phyloP scores from a whole-genome alignment of 2,113 vertebrate species.

The Salminus brasiliensis region DNA sequence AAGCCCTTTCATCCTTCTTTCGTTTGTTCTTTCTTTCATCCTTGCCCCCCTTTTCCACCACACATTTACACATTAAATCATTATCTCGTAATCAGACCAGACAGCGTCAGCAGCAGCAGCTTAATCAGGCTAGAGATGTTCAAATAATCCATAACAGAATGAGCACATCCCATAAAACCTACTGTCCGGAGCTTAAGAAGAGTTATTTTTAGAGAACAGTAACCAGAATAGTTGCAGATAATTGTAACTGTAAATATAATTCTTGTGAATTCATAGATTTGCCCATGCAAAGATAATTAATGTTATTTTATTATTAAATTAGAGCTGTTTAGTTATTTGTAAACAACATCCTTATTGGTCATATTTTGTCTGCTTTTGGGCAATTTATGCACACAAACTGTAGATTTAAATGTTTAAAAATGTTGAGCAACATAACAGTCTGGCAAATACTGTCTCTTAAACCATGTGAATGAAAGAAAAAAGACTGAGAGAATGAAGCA shows the following conservation, averaged over 20 bases:
- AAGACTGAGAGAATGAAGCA: background rate
- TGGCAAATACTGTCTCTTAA: background rate
- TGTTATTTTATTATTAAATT: background rate
- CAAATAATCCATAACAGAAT: conserved; percentile 65
- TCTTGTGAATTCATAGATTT: background rate
- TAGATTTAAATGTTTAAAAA: background rate
- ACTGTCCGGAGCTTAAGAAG: background rate
- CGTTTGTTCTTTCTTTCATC: background rate
- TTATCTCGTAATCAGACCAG: conserved; percentile 24
- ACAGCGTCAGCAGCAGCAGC: background rate
- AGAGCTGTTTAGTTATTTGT: no score
- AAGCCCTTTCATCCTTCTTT: no score
- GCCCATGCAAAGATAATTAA: background rate
- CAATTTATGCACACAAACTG: background rate
- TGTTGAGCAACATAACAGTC: no score
- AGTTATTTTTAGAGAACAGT: background rate
- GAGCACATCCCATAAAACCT: background rate
- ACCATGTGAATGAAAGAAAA: background rate
- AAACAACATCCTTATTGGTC: background rate
- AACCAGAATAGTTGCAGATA: background rate
- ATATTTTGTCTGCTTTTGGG: background rate
- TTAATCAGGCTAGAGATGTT: conserved; percentile 42
- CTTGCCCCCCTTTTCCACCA: background rate
- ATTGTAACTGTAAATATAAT: no score
- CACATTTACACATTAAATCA: conserved; percentile 9